These are phyloP conservation scores for Holacanthella duospinosa DNA, from an alignment of 2,888 invertebrate genomes.

Conservation along the genomic window DNA sequence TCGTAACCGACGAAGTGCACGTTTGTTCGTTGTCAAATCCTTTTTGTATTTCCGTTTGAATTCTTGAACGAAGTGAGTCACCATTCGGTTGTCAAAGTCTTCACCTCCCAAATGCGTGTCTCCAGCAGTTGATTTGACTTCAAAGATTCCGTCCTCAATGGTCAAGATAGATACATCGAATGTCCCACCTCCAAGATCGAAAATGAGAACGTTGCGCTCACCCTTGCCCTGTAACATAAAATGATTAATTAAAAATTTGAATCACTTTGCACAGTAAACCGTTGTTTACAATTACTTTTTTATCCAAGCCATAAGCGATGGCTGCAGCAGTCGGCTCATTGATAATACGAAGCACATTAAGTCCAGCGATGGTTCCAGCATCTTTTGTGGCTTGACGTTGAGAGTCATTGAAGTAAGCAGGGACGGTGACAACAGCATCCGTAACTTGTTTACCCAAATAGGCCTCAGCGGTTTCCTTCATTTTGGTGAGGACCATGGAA, in stretches of 20 bases:
- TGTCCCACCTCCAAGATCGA: slow-evolving; percentile 56
- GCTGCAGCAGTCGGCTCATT: no score
- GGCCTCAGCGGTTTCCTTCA: slow-evolving; percentile 86
- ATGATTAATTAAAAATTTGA: not conserved
- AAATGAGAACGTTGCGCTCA: slow-evolving; percentile 51
- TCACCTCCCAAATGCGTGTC: no score
- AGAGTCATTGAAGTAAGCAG: slow-evolving; percentile 62
- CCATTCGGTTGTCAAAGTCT: slow-evolving; percentile 58
- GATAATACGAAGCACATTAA: no score
- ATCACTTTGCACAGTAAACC: not conserved
- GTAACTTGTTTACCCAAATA: slow-evolving; percentile 70
- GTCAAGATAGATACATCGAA: slow-evolving; percentile 59
- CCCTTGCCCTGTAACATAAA: slow-evolving; percentile 34
- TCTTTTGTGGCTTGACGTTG: slow-evolving; percentile 65
- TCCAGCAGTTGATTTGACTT: no score
- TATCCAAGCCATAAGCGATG: no score
- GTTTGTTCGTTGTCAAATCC: slow-evolving; percentile 54
- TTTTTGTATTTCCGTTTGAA: slow-evolving; percentile 62
- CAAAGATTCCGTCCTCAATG: no score
- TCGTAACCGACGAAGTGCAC: slow-evolving; percentile 57
- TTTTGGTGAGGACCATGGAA: slow-evolving; percentile 65
- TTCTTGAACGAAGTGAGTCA: slow-evolving; percentile 65
- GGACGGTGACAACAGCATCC: slow-evolving; percentile 71
- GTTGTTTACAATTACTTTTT: not conserved
- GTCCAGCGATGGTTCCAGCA: slow-evolving; percentile 70